A percentile compares a stretch with the other conserved stretches of the same genome.
Conservation (phyloP, 2,888 invertebrate species). For the Chloroclysta siterata region DNA sequence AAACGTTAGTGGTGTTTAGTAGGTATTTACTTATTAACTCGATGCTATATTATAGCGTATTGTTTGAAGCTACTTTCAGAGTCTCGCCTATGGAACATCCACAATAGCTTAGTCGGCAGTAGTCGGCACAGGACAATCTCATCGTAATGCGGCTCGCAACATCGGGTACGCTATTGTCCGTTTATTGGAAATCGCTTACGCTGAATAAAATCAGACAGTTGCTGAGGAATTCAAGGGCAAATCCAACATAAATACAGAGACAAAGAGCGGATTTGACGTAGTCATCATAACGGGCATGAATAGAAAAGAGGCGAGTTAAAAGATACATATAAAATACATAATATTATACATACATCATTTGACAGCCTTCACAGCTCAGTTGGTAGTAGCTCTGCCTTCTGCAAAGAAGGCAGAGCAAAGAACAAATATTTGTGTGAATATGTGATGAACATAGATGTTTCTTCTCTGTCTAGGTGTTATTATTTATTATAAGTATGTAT, state of each 20-base stretch:
- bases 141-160: constrained; percentile 9
- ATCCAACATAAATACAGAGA: neutral
- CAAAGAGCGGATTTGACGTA: neutral
- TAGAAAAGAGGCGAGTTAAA: too few relatives aligned
- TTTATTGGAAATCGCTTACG: constrained; percentile 27
- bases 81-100: neutral
- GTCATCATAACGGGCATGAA: neutral
- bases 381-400: too few relatives aligned
- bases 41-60: neutral
- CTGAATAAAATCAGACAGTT: constrained; percentile 22
- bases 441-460: too few relatives aligned
- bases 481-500: too few relatives aligned
- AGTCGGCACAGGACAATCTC: constrained; percentile 2
- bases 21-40: too few relatives aligned
- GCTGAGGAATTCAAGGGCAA: constrained; percentile 25
- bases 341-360: too few relatives aligned
- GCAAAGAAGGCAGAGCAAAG: too few relatives aligned
- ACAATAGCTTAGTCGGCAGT: constrained; percentile 5
- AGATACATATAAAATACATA: too few relatives aligned
- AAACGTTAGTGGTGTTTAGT: too few relatives aligned
- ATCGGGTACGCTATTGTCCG: constrained; percentile 16
- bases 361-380: too few relatives aligned
- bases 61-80: neutral
- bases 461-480: too few relatives aligned
- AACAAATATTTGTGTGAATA: too few relatives aligned